Evolutionary conservation across 2,888 invertebrate species (phyloP).

Genomic region (Malthinus seriepunctatus): DNA sequence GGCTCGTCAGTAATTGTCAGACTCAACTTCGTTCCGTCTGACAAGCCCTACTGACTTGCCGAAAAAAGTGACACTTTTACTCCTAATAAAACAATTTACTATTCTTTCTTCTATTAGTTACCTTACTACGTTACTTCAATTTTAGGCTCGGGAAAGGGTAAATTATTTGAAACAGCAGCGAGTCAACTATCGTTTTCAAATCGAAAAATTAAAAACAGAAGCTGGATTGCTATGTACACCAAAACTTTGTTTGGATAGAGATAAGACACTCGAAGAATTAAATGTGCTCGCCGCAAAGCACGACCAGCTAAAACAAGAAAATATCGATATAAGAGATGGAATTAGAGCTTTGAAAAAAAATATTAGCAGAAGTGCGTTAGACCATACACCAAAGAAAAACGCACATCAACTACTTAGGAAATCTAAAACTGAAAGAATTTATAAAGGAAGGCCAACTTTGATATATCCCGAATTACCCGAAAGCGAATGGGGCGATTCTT

Average conservation of each 20-base stretch:
- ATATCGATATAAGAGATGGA: slow-evolving; percentile 15
- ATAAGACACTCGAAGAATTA: slow-evolving; percentile 48
- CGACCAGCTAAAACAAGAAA: slow-evolving; percentile 31
- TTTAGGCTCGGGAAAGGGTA: slow-evolving; percentile 47
- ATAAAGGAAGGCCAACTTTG: slow-evolving; percentile 23
- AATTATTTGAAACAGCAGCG: slow-evolving; percentile 50
- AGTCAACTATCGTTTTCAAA: slow-evolving; percentile 53
- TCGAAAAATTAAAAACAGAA: slow-evolving; percentile 51
- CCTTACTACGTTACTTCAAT: no score
- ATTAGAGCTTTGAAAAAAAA: slow-evolving; percentile 31
- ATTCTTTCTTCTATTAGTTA: no score
- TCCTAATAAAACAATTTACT: no score
- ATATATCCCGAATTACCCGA: slow-evolving; percentile 12
- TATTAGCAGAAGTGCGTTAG: slow-evolving; percentile 18
- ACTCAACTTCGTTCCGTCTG: no score
- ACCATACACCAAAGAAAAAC: no score
- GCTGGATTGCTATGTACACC: slow-evolving; percentile 58
- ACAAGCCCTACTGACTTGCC: no score
- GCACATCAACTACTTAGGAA: background rate
- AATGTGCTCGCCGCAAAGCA: slow-evolving; percentile 31
- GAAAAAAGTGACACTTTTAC: no score
- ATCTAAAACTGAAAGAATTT: slow-evolving; percentile 7
- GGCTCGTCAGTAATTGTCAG: no score
- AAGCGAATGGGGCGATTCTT: background rate
- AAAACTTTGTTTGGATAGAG: slow-evolving; percentile 56